phyloP scores from a whole-genome alignment of 2,113 vertebrate species.

The Poeciliopsis occidentalis region DNA sequence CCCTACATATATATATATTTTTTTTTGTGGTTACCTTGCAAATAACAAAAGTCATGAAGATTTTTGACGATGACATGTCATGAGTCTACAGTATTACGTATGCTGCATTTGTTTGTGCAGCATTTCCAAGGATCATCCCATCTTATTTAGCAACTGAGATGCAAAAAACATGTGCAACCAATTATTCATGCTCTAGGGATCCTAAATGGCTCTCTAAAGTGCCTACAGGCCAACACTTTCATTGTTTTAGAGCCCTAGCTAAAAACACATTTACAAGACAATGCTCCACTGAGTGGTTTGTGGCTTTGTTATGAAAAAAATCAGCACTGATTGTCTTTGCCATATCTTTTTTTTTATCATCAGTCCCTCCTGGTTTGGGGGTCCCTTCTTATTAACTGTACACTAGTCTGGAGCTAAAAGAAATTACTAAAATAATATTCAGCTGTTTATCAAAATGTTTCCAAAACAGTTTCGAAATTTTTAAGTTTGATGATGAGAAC shows the following conservation, averaged over 20 bases:
- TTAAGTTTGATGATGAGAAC: not conserved
- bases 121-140: not conserved
- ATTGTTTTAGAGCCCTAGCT: slow-evolving; percentile 1
- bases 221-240: not conserved
- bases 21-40: not conserved
- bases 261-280: slow-evolving; percentile 25
- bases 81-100: not conserved
- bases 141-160: not conserved
- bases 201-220: not conserved
- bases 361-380: not conserved
- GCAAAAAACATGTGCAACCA: not conserved
- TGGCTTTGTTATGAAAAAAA: slow-evolving; percentile 25
- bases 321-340: not conserved
- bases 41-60: not conserved
- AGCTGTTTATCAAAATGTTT: not conserved
- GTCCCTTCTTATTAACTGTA: slow-evolving; percentile 8
- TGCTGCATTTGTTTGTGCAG: not conserved
- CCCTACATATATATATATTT: no score
- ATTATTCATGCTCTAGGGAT: not conserved
- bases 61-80: not conserved
- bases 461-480: no score
- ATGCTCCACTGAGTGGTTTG: slow-evolving; percentile 19
- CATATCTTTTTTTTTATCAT: not conserved
- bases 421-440: not conserved
- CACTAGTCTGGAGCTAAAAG: slow-evolving; percentile 24